Conservation (phyloP, 2,113 vertebrate species). For the Mobula hypostoma region DNA sequence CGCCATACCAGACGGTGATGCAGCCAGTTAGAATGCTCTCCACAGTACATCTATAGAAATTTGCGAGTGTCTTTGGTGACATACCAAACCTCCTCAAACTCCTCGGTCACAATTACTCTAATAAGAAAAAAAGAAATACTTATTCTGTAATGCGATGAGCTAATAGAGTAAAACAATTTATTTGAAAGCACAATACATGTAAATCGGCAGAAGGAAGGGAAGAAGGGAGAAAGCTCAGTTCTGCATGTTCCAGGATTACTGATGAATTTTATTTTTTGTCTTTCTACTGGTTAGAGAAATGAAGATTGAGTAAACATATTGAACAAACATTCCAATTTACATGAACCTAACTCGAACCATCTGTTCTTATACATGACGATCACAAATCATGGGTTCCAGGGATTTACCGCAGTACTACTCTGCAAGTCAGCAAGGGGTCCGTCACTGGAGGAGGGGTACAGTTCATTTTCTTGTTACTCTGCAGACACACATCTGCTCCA, state of each 20-base stretch:
- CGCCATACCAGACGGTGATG: no score
- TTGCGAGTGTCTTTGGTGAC: no score
- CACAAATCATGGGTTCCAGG: background rate
- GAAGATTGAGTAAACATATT: conserved; percentile 19
- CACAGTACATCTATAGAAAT: no score
- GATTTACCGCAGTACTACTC: background rate
- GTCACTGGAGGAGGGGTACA: background rate
- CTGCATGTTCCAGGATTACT: background rate
- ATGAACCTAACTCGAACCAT: background rate
- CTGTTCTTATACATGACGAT: conserved; percentile 16
- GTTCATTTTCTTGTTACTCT: background rate
- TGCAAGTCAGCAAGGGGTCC: background rate
- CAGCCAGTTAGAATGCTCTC: no score
- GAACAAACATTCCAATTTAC: conserved; percentile 24
- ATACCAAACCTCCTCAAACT: no score
- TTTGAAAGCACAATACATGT: background rate
- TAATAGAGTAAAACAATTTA: background rate
- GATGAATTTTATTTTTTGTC: background rate
- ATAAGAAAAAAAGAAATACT: background rate
- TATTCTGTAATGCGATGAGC: background rate
- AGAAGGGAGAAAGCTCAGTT: background rate
- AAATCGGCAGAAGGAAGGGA: background rate
- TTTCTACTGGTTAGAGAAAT: background rate
- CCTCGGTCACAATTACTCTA: background rate
- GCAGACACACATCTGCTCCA: background rate